Evolutionary conservation across 2,113 vertebrate species (phyloP), one percentile per base, ranked within the genome.

Genomic region (Mobula hypostoma): DNA sequence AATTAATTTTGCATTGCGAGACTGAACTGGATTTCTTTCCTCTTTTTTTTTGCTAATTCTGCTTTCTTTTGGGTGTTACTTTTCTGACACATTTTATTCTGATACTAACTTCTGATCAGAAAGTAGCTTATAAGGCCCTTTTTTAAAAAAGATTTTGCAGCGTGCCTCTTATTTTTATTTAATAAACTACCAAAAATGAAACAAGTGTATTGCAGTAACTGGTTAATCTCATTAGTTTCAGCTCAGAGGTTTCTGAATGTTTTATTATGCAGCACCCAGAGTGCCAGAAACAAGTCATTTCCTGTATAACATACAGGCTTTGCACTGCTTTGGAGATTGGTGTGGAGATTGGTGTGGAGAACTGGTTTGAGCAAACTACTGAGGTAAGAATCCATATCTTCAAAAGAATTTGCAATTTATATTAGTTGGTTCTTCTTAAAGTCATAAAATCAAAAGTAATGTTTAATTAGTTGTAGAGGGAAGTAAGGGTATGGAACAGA

Each of bases 351-450:
- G 61, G 4, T 32, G 29, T n/a, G n/a, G 85, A 66, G 85, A 68
- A 32, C 32, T 79, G 36, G 29, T 79, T n/a, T 11, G 29, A n/a
- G 85, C 66, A 14, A 6, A 19, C 11, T 32, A n/a, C 85, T 66
- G 85, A 66, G 85, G 85, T 90, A 90, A 90, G 85, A 90, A 90
- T 90, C 85, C 21, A 90, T 27, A 68, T 32, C 29, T 90, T 88
- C 19, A 11, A 15, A 17, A 32, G 17, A n/a, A 32, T 66, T 90
- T 90, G 27, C 61, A 68, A 61, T 66, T 90, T 63, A 66, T 32
- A 0, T 19, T 27, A 7, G 48, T 58, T 66, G 12, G 6, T 66
- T 88, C 29, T 66, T 61, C 61, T 66, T 61, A 88, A 88, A 66
- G 14, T 4, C 63, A 6, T 87, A 24, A n/a, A 48, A 5, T 63